These are phyloP conservation scores for Lateolabrax maculatus DNA, from an alignment of 2,797 vertebrate species.

Conservation along the genomic window DNA sequence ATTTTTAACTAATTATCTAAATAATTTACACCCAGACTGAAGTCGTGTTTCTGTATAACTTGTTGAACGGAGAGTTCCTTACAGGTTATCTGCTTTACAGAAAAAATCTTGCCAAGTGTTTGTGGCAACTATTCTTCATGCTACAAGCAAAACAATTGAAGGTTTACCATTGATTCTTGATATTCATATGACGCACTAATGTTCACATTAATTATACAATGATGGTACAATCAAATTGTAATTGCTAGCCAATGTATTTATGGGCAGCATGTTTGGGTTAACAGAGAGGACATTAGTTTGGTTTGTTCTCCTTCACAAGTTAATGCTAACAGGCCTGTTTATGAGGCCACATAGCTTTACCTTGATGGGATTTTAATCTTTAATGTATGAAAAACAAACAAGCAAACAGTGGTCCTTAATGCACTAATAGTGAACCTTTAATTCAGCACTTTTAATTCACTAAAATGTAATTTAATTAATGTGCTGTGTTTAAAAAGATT, in stretches of 20 bases:
- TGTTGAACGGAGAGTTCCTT: slow-evolving; percentile 63
- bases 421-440: slow-evolving; percentile 78
- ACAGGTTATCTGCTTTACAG: slow-evolving; percentile 68
- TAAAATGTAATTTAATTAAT: slow-evolving; percentile 70
- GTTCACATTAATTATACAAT: slow-evolving; percentile 52
- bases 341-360: slow-evolving; percentile 55
- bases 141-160: slow-evolving; percentile 52
- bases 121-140: slow-evolving; percentile 60
- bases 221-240: slow-evolving; percentile 82
- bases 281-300: slow-evolving; percentile 49
- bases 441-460: slow-evolving; percentile 65
- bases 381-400: slow-evolving; percentile 59
- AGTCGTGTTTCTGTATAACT: slow-evolving; percentile 70
- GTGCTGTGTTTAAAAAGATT: slow-evolving; percentile 63
- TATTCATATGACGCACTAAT: slow-evolving; percentile 58
- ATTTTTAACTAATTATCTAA: slow-evolving; percentile 46
- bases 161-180: slow-evolving; percentile 47
- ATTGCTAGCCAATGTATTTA: slow-evolving; percentile 63
- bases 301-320: slow-evolving; percentile 63
- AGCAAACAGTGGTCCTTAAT: slow-evolving; percentile 64
- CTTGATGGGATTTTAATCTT: slow-evolving; percentile 56
- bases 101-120: slow-evolving; percentile 70
- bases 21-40: slow-evolving; percentile 57
- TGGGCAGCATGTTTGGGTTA: slow-evolving; percentile 71
- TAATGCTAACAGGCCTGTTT: slow-evolving; percentile 68